Conservation (phyloP, 2,113 vertebrate species). For the Collichthys lucidus region DNA sequence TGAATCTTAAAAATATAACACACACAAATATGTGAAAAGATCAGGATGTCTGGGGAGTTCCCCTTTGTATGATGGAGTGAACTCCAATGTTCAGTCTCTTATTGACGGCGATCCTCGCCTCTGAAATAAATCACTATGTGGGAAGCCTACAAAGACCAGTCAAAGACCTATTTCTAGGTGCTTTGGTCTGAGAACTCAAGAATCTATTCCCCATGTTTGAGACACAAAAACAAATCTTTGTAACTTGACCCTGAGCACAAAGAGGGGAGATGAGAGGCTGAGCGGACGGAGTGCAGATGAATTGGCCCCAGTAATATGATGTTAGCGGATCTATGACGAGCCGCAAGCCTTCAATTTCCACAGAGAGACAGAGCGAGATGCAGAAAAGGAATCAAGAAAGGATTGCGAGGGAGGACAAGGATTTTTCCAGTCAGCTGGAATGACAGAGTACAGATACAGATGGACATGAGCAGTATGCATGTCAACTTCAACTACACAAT, state of each 20-base stretch:
- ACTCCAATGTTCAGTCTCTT: not conserved
- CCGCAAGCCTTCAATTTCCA: slow-evolving; percentile 62
- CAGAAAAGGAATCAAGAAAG: slow-evolving; percentile 18
- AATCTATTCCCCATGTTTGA: slow-evolving; percentile 13
- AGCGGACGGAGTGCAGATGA: slow-evolving; percentile 45
- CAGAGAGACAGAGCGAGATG: slow-evolving; percentile 14
- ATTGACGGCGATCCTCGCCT: not conserved
- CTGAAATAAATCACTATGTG: not conserved
- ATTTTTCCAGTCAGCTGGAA: no score
- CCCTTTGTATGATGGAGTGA: not conserved
- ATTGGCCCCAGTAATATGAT: slow-evolving; percentile 35
- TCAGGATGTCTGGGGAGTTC: not conserved
- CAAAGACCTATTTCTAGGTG: slow-evolving; percentile 31
- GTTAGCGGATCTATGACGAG: slow-evolving; percentile 39
- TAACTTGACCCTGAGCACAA: slow-evolving; percentile 9
- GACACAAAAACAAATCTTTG: slow-evolving; percentile 14
- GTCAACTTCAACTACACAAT: slow-evolving; percentile 16
- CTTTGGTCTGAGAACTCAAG: slow-evolving; percentile 21
- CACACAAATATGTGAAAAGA: not conserved
- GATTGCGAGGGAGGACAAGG: slow-evolving; percentile 2
- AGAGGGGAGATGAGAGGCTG: slow-evolving; percentile 41
- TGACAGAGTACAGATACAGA: slow-evolving; percentile 25
- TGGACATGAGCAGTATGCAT: slow-evolving; percentile 1
- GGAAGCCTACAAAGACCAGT: slow-evolving; percentile 2
- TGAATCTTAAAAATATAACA: not conserved